phyloP scores from a whole-genome alignment of 2,113 vertebrate species.

The Arothron firmamentum region DNA sequence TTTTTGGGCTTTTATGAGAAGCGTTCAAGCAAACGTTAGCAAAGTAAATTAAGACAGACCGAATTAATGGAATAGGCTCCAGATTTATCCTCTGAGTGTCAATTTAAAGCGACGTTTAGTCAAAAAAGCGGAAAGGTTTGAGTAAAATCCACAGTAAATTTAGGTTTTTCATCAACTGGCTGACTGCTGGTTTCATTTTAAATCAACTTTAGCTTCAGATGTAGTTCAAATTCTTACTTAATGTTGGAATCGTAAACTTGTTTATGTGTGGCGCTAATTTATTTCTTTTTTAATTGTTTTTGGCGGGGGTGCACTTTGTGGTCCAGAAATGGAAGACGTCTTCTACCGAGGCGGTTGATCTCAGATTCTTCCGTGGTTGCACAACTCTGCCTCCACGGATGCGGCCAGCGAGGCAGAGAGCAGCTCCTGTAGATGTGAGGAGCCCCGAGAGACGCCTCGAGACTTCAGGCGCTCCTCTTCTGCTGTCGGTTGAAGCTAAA shows the following conservation, averaged over 20 bases:
- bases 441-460: constrained; percentile 27
- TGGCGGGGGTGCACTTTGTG: constrained; percentile 2
- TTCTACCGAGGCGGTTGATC: constrained; percentile 48
- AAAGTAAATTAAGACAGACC: too few species aligned
- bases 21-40: not conserved
- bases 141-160: too few species aligned
- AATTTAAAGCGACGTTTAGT: too few species aligned
- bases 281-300: not conserved
- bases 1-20: not conserved
- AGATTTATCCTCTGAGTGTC: too few species aligned
- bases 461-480: constrained; percentile 18
- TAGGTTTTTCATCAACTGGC: too few species aligned
- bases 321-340: constrained; percentile 12
- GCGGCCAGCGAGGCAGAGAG: constrained; percentile 12
- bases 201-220: too few species aligned
- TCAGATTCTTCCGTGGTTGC: constrained; percentile 49
- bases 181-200: too few species aligned
- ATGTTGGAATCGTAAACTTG: too few species aligned
- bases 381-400: constrained; percentile 29
- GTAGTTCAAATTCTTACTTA: too few species aligned
- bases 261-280: not conserved
- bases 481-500: constrained; percentile 59
- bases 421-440: constrained; percentile 15
- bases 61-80: too few species aligned
- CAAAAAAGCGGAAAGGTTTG: too few species aligned